phyloP scores from a whole-genome alignment of 2,797 vertebrate species.

The Paedocypris micromegethes region DNA sequence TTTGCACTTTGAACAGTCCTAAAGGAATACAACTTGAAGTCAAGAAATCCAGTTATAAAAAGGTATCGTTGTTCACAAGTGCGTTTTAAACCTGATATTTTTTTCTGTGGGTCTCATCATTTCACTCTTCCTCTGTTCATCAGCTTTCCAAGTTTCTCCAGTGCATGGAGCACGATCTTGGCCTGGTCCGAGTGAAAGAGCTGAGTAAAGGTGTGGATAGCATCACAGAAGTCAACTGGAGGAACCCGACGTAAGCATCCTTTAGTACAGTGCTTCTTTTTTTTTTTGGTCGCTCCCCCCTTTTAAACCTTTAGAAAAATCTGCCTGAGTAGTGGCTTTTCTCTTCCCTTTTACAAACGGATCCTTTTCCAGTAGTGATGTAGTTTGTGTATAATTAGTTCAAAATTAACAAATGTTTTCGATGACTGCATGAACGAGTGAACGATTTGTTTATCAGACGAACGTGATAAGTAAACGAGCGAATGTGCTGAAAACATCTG shows the following conservation, averaged over 20 bases:
- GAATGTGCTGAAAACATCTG: too few relatives aligned
- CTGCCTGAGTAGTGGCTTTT: background rate
- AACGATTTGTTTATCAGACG: too few relatives aligned
- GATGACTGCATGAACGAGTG: too few relatives aligned
- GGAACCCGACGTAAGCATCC: constrained; percentile 76
- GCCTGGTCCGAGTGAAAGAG: constrained; percentile 85
- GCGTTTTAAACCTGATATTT: background rate
- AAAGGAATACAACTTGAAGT: constrained; percentile 84
- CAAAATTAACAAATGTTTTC: too few relatives aligned
- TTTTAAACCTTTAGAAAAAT: background rate
- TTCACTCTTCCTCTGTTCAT: background rate
- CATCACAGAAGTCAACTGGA: constrained; percentile 93
- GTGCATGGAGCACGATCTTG: constrained; percentile 85
- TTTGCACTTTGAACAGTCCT: constrained; percentile 63
- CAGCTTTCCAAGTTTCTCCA: constrained; percentile 95
- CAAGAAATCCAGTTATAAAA: constrained; percentile 96
- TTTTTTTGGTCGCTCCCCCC: background rate
- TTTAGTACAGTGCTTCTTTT: too few relatives aligned
- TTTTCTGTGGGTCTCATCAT: background rate
- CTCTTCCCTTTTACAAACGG: background rate
- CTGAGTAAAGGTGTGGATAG: constrained; percentile 93
- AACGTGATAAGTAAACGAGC: too few relatives aligned
- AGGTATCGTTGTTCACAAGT: constrained; percentile 67
- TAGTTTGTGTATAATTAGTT: too few relatives aligned
- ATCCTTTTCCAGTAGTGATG: too few relatives aligned